Percentiles rank a stretch among this genome's conserved stretches.
phyloP scores from a whole-genome alignment of 2,888 invertebrate genomes.

The Apocheima hispidaria region DNA sequence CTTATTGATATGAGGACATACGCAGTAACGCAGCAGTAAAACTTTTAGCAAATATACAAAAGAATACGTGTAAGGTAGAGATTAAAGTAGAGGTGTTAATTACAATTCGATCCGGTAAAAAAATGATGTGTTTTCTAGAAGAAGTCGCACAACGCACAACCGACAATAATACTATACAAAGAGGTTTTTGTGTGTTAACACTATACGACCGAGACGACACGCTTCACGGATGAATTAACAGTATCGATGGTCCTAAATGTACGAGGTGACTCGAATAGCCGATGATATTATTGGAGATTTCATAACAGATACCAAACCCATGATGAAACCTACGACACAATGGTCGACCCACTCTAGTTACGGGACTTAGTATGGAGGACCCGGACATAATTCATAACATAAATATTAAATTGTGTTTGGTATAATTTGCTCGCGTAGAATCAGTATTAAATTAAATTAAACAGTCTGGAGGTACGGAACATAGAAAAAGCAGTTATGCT shows the following conservation, averaged over 20 bases:
- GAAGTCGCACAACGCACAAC: conserved; percentile 21
- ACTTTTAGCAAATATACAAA: too few relatives aligned
- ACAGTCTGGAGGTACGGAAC: too few relatives aligned
- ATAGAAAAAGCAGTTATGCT: too few relatives aligned
- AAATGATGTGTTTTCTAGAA: conserved; percentile 14
- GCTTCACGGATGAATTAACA: conserved; percentile 54
- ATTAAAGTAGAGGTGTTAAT: conserved; percentile 8
- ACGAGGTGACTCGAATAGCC: background rate
- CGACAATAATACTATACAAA: conserved; percentile 43
- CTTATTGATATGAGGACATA: background rate
- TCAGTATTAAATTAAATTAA: too few relatives aligned
- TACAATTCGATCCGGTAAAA: background rate
- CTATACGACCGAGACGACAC: conserved; percentile 54
- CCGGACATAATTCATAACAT: too few relatives aligned
- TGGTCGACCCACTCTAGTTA: too few relatives aligned
- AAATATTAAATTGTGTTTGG: too few relatives aligned
- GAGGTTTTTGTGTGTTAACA: conserved; percentile 50
- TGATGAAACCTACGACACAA: too few relatives aligned
- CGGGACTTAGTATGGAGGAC: too few relatives aligned
- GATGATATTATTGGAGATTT: background rate
- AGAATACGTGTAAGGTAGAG: too few relatives aligned
- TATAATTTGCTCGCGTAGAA: too few relatives aligned
- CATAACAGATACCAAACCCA: background rate
- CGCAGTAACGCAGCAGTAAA: too few relatives aligned
- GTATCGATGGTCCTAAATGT: conserved; percentile 3